phyloP scores from a whole-genome alignment of 2,888 invertebrate species.

The Drosophila mercatorum region DNA sequence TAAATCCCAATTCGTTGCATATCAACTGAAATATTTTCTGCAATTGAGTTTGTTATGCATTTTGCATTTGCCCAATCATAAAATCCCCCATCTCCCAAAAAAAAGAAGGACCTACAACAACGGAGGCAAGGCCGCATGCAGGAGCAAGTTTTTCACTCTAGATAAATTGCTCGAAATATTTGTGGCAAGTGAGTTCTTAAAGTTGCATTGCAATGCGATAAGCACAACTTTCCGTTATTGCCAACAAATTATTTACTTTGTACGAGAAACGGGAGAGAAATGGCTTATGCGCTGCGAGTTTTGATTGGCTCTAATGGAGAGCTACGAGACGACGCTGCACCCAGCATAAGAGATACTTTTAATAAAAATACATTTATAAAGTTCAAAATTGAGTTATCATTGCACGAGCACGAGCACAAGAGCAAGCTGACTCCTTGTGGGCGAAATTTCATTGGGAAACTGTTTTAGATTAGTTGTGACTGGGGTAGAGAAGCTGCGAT shows the following conservation, averaged over 20 bases:
- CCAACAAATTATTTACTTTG: slow-evolving; percentile 60
- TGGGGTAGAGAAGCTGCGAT: not conserved
- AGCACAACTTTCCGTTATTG: slow-evolving; percentile 66
- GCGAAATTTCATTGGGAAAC: not conserved
- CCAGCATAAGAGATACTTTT: not conserved
- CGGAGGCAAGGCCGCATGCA: slow-evolving; percentile 64
- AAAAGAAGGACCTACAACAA: slow-evolving; percentile 6
- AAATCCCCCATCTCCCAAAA: slow-evolving; percentile 14
- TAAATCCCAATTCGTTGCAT: slow-evolving; percentile 72
- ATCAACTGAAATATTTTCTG: slow-evolving; percentile 67
- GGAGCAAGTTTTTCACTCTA: slow-evolving; percentile 60
- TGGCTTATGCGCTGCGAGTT: slow-evolving; percentile 16
- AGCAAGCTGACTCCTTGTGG: not conserved
- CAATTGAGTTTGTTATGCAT: slow-evolving; percentile 77
- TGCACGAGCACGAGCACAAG: not conserved
- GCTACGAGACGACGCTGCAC: not conserved
- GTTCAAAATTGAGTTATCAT: not conserved
- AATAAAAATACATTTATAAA: not conserved
- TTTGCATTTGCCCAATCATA: slow-evolving; percentile 72
- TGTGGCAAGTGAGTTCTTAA: slow-evolving; percentile 57
- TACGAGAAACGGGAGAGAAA: slow-evolving; percentile 10
- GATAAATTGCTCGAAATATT: slow-evolving; percentile 61
- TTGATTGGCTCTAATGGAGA: slow-evolving; percentile 32
- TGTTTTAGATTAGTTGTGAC: not conserved
- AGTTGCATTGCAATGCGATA: slow-evolving; percentile 57